phyloP scores from a whole-genome alignment of 2,888 invertebrate genomes.

The Agrypnus murinus region DNA sequence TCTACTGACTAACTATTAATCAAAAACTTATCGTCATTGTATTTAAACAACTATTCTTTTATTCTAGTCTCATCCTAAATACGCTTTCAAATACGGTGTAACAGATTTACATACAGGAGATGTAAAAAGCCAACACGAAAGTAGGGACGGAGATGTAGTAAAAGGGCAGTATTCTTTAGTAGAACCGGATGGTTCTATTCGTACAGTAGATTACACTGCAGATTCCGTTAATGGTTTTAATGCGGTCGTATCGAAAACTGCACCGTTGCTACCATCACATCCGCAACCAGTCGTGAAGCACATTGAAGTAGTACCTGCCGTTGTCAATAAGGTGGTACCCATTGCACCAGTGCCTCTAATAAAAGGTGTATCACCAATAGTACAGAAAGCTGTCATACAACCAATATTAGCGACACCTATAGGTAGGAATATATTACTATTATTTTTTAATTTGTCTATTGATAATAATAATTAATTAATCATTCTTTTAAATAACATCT shows the following conservation, averaged over 20 bases:
- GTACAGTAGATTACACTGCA: constrained; percentile 73
- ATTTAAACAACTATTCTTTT: too few species aligned
- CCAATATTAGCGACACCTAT: constrained; percentile 53
- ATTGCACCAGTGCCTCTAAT: constrained; percentile 59
- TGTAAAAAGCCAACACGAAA: constrained; percentile 77
- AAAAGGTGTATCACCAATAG: constrained; percentile 62
- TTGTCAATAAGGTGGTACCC: constrained; percentile 62
- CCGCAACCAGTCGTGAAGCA: constrained; percentile 61
- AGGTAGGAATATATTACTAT: constrained; percentile 55
- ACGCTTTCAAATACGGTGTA: constrained; percentile 77
- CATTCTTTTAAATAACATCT: too few species aligned
- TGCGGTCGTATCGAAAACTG: constrained; percentile 74
- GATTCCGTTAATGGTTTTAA: constrained; percentile 76
- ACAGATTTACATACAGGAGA: constrained; percentile 78
- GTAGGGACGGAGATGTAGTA: constrained; percentile 78
- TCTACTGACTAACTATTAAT: too few species aligned
- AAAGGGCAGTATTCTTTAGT: constrained; percentile 70
- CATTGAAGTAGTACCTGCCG: constrained; percentile 59
- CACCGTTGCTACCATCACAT: constrained; percentile 73
- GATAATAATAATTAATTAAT: background rate
- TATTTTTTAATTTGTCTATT: too few species aligned
- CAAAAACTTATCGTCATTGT: too few species aligned
- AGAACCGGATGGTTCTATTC: constrained; percentile 71
- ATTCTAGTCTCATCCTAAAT: constrained; percentile 77
- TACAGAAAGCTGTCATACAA: constrained; percentile 66